Evolutionary conservation across 2,888 invertebrate genomes (phyloP), one percentile per base, ranked within the genome.

Genomic region (Eristalis intricaria): DNA sequence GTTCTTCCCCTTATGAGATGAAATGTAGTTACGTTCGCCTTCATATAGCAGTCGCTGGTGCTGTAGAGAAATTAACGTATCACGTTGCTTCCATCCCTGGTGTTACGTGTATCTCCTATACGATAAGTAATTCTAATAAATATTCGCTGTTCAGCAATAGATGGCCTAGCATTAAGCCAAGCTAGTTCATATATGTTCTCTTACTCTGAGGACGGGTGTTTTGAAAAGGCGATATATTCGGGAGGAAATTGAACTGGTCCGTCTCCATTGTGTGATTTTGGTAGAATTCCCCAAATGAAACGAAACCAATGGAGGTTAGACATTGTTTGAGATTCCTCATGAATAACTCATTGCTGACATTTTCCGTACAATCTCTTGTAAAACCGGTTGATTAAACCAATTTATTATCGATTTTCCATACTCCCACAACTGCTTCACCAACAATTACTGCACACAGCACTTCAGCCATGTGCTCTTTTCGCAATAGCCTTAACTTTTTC

Each of bases 331-430:
- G 38, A 38, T 11, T 11, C 2, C 13, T 0, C 38, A 13, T 11
- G 38, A 38, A 13, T 38, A 13, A 74, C 50, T 22, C 50, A 22
- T n/a, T 35, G 26, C 22, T 38, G 68, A 68, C 43, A 83, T 32
- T 35, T n/a, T 66, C 35, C 60, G 10, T 50, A 66, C 60, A 71
- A 71, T 66, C 23, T 38, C 35, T 43, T n/a, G 1, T 15, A 40
- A 74, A 74, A 69, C 74, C 66, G 71, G 82, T 70, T 69, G 75
- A 66, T 66, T 35, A 79, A 74, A 74, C 65, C 79, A 78, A 83
- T 79, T 75, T 74, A 65, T 60, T 84, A 84, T 84, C 63, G 84
- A 84, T 80, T 84, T 84, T 80, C 23, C 66, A 61, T 40, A 38
- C 56, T 43, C 26, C 32, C 60, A 38, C 4, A 38, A 19, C 56